Evolutionary conservation across 2,888 invertebrate species (phyloP).

Genomic region (Dascillus cervinus): DNA sequence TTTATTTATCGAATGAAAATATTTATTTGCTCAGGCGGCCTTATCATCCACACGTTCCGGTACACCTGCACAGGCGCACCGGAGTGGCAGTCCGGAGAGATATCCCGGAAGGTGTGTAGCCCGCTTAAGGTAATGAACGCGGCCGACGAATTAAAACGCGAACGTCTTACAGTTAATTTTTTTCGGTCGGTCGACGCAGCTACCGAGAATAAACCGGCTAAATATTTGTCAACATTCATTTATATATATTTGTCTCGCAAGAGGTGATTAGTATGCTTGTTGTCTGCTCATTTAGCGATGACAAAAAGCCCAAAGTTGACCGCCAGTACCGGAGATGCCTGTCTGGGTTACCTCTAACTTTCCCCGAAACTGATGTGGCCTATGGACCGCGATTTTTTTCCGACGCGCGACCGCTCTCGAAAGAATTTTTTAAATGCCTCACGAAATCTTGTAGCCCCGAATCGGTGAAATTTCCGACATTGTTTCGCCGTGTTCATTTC

Average conservation of each 20-base stretch:
- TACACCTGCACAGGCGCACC: too few species aligned
- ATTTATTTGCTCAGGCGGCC: too few species aligned
- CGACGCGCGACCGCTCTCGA: constrained; percentile 8
- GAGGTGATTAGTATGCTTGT: constrained; percentile 20
- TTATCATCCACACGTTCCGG: too few species aligned
- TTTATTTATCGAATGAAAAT: too few species aligned
- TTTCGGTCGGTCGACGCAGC: constrained; percentile 10
- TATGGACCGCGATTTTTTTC: constrained; percentile 20
- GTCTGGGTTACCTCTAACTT: constrained; percentile 21
- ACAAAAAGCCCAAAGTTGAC: constrained; percentile 22
- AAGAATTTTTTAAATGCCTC: constrained; percentile 19
- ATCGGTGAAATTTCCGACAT: constrained; percentile 16
- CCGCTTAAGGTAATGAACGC: too few species aligned
- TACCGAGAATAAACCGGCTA: constrained; percentile 19
- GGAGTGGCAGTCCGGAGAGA: too few species aligned
- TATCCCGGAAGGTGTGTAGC: too few species aligned
- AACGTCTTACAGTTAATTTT: constrained; percentile 18
- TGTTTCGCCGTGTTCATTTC: constrained; percentile 19
- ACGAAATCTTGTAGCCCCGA: constrained; percentile 12
- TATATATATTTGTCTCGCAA: constrained; percentile 16
- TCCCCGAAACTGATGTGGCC: constrained; percentile 24
- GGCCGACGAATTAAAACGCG: too few species aligned
- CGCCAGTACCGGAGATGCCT: constrained; percentile 23
- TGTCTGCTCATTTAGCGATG: constrained; percentile 23
- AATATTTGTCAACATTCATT: constrained; percentile 24